Conservation (phyloP, 2,113 vertebrate genomes). For the Elephas maximus region DNA sequence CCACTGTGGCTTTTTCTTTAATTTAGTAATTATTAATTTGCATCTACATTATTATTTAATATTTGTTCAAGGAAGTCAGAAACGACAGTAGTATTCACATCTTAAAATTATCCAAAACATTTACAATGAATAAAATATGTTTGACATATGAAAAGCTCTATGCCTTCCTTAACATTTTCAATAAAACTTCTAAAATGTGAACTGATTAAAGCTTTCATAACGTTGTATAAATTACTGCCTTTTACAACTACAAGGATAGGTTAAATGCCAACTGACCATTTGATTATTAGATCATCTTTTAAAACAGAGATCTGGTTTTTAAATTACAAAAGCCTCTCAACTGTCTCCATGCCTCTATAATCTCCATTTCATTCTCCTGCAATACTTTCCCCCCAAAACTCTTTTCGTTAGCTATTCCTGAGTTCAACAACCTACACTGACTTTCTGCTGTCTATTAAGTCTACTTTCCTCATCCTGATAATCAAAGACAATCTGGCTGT, state of each 20-base stretch:
- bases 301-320: not conserved
- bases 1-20: too few species aligned
- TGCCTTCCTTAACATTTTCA: not conserved
- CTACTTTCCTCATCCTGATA: not conserved
- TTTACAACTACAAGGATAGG: not conserved
- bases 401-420: too few species aligned
- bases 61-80: not conserved
- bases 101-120: not conserved
- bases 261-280: not conserved
- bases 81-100: not conserved
- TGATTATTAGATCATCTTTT: not conserved
- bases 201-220: not conserved
- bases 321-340: not conserved
- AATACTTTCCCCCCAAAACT: not conserved
- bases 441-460: not conserved
- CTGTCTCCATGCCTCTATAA: not conserved
- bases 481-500: not conserved
- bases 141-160: not conserved
- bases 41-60: not conserved
- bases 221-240: not conserved
- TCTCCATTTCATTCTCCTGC: not conserved
- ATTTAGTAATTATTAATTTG: too few species aligned
- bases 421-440: too few species aligned
- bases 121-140: not conserved
- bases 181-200: not conserved